Conservation (phyloP, 2,888 invertebrate species). For the Agonopterix subpropinquella region DNA sequence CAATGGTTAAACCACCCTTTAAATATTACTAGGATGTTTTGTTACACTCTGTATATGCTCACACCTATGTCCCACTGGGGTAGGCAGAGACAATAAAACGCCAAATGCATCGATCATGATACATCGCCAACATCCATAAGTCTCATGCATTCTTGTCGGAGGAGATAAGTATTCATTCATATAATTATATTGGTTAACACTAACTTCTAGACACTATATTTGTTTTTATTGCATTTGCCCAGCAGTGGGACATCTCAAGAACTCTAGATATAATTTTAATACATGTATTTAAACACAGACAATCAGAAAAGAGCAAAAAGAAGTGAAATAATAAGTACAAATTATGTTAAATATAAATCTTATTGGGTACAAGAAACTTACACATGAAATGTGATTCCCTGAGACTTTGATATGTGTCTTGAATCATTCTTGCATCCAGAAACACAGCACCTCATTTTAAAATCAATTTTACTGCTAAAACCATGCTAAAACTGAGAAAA, state of each 20-base stretch:
- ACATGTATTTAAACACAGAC: not conserved
- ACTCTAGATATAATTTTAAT: not conserved
- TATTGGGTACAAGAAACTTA: slow-evolving; percentile 29
- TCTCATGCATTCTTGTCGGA: no score
- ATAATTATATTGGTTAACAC: no score
- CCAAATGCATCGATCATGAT: no score
- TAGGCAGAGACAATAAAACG: no score
- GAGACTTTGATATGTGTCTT: slow-evolving; percentile 40
- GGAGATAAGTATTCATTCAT: no score
- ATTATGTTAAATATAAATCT: not conserved
- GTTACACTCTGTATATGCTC: no score
- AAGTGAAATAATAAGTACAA: not conserved
- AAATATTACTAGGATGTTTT: no score
- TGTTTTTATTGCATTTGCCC: not conserved
- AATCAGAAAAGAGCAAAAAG: not conserved
- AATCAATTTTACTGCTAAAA: not conserved
- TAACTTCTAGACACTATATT: not conserved
- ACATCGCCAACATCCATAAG: no score
- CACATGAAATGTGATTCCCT: slow-evolving; percentile 60
- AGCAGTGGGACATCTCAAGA: not conserved
- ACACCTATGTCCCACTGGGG: no score
- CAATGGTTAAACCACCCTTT: no score
- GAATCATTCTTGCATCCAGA: slow-evolving; percentile 55
- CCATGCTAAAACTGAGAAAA: not conserved
- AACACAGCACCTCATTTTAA: slow-evolving; percentile 55